Evolutionary conservation across 2,888 invertebrate genomes (phyloP), one percentile per base, ranked within the genome.

Genomic region (Drosophila quasianomalipes): DNA sequence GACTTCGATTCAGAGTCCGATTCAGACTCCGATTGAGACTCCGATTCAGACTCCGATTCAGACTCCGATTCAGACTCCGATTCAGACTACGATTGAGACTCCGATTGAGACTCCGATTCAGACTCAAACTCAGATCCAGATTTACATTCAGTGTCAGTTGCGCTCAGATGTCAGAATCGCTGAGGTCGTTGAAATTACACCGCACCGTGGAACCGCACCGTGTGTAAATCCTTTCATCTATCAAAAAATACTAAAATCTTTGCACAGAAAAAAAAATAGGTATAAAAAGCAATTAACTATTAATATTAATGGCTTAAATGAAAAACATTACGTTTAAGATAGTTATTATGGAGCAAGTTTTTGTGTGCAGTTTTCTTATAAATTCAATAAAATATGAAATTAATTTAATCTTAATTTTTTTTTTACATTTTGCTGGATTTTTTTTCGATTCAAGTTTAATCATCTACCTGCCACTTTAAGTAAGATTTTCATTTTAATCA

Each of bases 111-210:
- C 22, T 22, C 22, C 22, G 22, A 9, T 16, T 47, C 16, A 47
- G 47, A 16, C 47, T 22, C 22, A 22, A 22, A 22, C 22, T 22
- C 22, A 22, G 22, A 22, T 22, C 1, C 1, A 22, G 22, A 22
- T 22, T 22, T 22, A 52, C 74, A 74, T 55, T 52, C 52, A 66
- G 59, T 47, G 58, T 58, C 74, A 55, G 65, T 55, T 52, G 33
- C 44, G 51, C 51, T 39, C 67, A 66, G 55, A 14, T 47, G 22
- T 47, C 84, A 84, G 82, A 59, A 70, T 53, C 55, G 74, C 52
- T 47, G 59, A 65, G 86, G 71, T 83, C 78, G 70, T 85, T 85
- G 82, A 51, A 78, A 70, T 72, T 28, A 49, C 12, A 4, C 14
- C 37, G 66, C 65, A 66, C 66, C 41, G 66, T 66, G 66, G 19